Base-by-base conservation (phyloP, 2,113 vertebrate species). In the Odocoileus virginianus region DNA sequence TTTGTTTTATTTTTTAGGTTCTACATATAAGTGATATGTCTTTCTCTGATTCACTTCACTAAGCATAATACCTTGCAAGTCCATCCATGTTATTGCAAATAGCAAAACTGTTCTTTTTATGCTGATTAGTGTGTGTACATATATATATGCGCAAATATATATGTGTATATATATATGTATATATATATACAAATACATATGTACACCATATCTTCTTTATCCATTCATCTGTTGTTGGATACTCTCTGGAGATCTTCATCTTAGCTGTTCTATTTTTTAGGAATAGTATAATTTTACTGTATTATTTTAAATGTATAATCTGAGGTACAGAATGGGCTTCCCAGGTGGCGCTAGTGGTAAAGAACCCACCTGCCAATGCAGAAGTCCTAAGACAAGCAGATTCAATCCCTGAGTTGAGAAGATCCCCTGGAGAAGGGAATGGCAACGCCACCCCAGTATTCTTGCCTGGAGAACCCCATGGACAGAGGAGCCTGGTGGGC, bases 221-320 rank as follows among this genome's bases (percentile, higher is more conserved):
- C 47, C 19, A n/a, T 54, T 82, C 47, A n/a, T 54, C 79, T 82
- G 47, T 82, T 54, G 30, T 23, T 23, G 19, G 30, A 54, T 23
- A 23, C 50, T 54, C 79, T 43, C 52, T 54, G 30, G 50, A 21
- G 89, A 54, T 94, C 79, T 92, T 97, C 40, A 87, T 90, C 76
- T 92, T 82, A 88, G 54, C 64, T 87, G 60, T 84, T 92, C n/a
- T 83, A 71, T 55, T 87, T 97, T 91, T 95, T 40, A 57, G 36
- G 11, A 79, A 43, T 82, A 45, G 84, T 82, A 96, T 43, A 30
- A 95, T 90, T 96, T 93, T 81, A 87, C 23, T 86, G 17, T 21
- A 50, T 43, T 90, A 25, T n/a, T 64, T 33, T 33, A 64, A 64
- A 64, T 64, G 14, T 64, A 64, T 33, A 64, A 71, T 21, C n/a